phyloP scores from a whole-genome alignment of 1,140 invertebrate genomes.

The Drosophila virilis region DNA sequence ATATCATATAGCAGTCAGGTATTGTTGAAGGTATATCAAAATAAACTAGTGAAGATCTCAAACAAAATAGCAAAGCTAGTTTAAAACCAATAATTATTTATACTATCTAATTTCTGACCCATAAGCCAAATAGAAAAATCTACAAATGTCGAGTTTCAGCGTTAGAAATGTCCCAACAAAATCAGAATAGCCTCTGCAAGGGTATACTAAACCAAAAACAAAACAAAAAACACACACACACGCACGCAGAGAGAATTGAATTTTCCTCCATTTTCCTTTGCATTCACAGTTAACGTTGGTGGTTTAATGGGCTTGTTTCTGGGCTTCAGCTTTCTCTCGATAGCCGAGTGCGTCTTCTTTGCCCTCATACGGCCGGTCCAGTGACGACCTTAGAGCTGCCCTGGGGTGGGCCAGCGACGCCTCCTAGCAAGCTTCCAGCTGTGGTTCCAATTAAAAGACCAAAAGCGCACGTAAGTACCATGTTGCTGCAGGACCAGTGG shows the following conservation, averaged over 20 bases:
- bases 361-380: slow-evolving; percentile 85
- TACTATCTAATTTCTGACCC: no score
- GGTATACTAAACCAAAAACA: not conserved
- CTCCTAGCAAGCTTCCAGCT: not conserved
- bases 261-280: slow-evolving; percentile 3
- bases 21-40: no score
- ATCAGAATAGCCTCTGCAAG: not conserved
- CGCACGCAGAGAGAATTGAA: not conserved
- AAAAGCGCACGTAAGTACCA: not conserved
- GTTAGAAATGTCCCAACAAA: no score
- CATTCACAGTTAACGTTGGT: slow-evolving; percentile 88
- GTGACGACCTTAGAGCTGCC: slow-evolving; percentile 23
- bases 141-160: no score
- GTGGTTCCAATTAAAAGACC: slow-evolving; percentile 7
- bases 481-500: slow-evolving; percentile 11
- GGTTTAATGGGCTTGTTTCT: slow-evolving; percentile 92
- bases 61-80: no score
- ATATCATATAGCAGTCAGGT: no score
- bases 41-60: no score
- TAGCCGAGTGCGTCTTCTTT: slow-evolving; percentile 90
- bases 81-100: no score
- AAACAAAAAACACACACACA: not conserved
- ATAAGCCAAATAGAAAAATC: no score
- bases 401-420: not conserved
- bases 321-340: slow-evolving; percentile 92